phyloP scores from a whole-genome alignment of 2,113 vertebrate genomes.

The Emydocephalus ijimae region DNA sequence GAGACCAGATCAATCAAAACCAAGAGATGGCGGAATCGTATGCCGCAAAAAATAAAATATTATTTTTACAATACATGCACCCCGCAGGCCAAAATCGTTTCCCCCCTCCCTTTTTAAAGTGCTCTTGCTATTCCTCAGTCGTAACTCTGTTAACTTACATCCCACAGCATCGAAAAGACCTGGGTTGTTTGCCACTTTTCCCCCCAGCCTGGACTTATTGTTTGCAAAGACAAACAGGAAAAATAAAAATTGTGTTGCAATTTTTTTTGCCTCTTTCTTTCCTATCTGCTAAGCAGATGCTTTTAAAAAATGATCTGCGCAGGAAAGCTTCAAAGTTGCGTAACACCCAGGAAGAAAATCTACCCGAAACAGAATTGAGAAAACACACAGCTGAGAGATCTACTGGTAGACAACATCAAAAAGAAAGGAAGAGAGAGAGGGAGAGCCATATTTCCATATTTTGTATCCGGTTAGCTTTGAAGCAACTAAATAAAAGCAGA shows the following conservation, averaged over 20 bases:
- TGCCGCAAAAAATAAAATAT: neutral
- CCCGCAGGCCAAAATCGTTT: neutral
- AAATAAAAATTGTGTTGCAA: neutral
- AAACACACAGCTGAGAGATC: neutral
- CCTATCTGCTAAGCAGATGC: neutral
- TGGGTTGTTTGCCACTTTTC: neutral
- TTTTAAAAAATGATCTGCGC: too few species aligned
- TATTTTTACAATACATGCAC: neutral
- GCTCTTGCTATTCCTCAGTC: neutral
- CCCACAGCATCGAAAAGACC: neutral
- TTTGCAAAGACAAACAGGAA: neutral
- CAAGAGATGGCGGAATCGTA: neutral
- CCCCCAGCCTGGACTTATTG: neutral
- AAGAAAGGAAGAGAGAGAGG: too few species aligned
- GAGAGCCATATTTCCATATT: neutral
- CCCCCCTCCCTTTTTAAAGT: neutral
- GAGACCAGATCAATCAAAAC: neutral
- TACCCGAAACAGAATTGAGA: rapidly evolving
- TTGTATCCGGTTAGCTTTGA: too few species aligned
- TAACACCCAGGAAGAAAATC: rapidly evolving
- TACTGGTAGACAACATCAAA: neutral
- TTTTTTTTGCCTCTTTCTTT: neutral
- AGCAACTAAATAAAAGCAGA: neutral
- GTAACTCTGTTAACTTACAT: neutral
- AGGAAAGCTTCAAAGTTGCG: neutral